phyloP scores from a whole-genome alignment of 2,888 invertebrate species.

The Chromoteleia sp. region DNA sequence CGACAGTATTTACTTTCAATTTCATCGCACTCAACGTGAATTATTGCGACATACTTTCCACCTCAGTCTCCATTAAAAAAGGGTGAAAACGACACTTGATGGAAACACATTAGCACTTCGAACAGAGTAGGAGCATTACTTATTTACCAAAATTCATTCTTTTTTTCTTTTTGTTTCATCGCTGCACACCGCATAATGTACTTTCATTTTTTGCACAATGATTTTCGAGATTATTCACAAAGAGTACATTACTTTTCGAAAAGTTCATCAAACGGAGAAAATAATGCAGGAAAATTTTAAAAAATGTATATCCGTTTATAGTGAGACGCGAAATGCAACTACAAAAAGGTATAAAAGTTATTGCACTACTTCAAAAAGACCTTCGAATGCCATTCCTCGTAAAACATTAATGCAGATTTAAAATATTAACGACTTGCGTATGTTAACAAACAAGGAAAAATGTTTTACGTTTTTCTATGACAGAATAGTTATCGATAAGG shows the following conservation, averaged over 20 bases:
- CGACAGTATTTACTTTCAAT: slow-evolving; percentile 33
- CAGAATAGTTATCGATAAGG: too few species aligned
- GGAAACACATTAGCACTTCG: slow-evolving; percentile 24
- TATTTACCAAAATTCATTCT: slow-evolving; percentile 22
- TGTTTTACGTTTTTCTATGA: background rate
- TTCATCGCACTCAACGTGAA: slow-evolving; percentile 17
- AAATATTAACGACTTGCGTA: background rate
- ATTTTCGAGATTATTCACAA: slow-evolving; percentile 2
- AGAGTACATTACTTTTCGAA: background rate
- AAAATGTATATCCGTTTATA: background rate
- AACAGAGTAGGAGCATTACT: background rate
- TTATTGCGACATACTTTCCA: slow-evolving; percentile 24
- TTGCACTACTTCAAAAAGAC: background rate
- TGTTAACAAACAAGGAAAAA: background rate
- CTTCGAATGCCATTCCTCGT: background rate
- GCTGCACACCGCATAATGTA: background rate
- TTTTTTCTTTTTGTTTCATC: slow-evolving; percentile 3
- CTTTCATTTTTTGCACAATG: background rate
- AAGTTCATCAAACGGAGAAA: background rate
- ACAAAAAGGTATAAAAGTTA: background rate
- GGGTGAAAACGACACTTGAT: slow-evolving; percentile 40
- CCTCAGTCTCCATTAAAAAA: slow-evolving; percentile 26
- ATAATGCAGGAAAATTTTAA: background rate
- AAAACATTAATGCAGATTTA: background rate
- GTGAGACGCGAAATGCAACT: background rate